Evolutionary conservation across 1,140 invertebrate species (phyloP).

Genomic region (Lerema accius): DNA sequence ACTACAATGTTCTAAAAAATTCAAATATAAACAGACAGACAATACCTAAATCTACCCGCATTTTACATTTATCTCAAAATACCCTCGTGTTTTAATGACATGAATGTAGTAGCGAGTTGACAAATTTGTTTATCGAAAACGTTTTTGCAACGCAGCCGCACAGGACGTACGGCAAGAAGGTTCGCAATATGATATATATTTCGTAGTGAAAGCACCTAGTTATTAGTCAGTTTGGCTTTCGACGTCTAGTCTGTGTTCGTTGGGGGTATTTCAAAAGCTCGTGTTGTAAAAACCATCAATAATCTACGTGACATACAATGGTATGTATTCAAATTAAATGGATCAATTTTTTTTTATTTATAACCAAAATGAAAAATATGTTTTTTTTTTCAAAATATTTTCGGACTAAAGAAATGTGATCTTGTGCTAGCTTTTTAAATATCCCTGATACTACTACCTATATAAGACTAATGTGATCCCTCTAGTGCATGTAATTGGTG

Average conservation of each 20-base stretch:
- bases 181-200: slow-evolving; percentile 65
- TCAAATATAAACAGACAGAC: too few species aligned
- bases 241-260: slow-evolving; percentile 16
- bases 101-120: slow-evolving; percentile 18
- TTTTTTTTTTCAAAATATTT: not conserved
- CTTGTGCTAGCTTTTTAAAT: slow-evolving; percentile 7
- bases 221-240: slow-evolving; percentile 28
- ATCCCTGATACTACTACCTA: not conserved
- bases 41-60: not conserved
- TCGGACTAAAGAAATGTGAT: not conserved
- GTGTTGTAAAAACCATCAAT: too few species aligned
- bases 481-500: slow-evolving; percentile 31
- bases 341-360: not conserved
- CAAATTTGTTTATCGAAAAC: slow-evolving; percentile 22
- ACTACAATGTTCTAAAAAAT: too few species aligned
- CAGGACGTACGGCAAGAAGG: slow-evolving; percentile 78
- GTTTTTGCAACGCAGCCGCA: slow-evolving; percentile 75
- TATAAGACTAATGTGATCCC: slow-evolving; percentile 12
- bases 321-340: too few species aligned
- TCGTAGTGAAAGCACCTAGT: slow-evolving; percentile 57
- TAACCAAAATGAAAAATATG: too few species aligned
- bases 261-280: slow-evolving; percentile 21
- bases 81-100: not conserved
- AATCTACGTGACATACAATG: too few species aligned
- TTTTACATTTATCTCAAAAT: not conserved